phyloP scores from a whole-genome alignment of 2,888 invertebrate genomes.

The Lepas anatifera region DNA sequence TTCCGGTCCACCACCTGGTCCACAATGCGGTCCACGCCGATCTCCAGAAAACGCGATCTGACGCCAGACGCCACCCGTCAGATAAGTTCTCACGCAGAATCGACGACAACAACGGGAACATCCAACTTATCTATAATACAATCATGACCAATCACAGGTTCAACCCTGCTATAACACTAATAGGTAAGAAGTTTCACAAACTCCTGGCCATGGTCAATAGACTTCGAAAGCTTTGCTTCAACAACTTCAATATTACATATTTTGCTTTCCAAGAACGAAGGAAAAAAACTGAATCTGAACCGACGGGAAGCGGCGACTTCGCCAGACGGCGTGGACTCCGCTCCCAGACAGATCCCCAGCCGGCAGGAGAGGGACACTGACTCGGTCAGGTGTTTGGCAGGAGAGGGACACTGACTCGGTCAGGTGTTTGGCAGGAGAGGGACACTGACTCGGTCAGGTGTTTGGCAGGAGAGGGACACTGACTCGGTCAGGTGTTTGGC shows the following conservation, averaged over 20 bases:
- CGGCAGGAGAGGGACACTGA: too few species aligned
- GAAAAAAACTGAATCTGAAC: neutral
- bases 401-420: neutral
- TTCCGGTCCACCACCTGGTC: conserved; percentile 93
- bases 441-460: neutral
- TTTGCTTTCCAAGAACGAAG: neutral
- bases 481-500: neutral
- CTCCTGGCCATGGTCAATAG: too few species aligned
- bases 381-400: neutral
- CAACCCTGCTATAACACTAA: too few species aligned
- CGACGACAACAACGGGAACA: neutral
- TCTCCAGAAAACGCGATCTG: conserved; percentile 76
- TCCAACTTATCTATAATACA: neutral
- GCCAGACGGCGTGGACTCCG: too few species aligned
- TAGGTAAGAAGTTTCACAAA: too few species aligned
- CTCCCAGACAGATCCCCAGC: too few species aligned
- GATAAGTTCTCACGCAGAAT: neutral
- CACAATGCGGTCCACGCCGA: conserved; percentile 85
- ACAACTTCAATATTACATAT: neutral
- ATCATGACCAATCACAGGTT: too few species aligned
- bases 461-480: neutral
- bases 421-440: too few species aligned
- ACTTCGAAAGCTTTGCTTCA: neutral
- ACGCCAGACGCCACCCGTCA: neutral
- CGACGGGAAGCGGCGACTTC: too few species aligned